These are phyloP conservation scores for Pediacus dermestoides DNA, from an alignment of 2,888 invertebrate species.

Conservation along the genomic window DNA sequence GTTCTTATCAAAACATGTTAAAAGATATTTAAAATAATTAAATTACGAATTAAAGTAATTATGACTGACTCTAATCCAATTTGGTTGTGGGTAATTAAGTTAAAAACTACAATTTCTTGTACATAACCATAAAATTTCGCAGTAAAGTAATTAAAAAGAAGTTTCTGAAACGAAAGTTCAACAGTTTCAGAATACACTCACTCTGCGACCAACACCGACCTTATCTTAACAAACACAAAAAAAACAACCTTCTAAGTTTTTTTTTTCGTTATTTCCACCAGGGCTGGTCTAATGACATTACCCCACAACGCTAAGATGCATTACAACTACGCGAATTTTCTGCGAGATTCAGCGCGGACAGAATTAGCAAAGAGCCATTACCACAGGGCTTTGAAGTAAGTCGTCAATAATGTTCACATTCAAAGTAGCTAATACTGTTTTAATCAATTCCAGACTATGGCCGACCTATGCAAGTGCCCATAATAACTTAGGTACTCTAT, in stretches of 20 bases:
- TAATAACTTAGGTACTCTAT: slow-evolving; percentile 80
- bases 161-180: slow-evolving; percentile 13
- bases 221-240: too few species aligned
- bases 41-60: too few species aligned
- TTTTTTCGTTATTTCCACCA: too few species aligned
- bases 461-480: slow-evolving; percentile 82
- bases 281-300: slow-evolving; percentile 73
- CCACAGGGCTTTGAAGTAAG: slow-evolving; percentile 73
- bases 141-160: slow-evolving; percentile 9
- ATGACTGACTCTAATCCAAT: too few species aligned
- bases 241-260: too few species aligned
- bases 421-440: slow-evolving; percentile 6
- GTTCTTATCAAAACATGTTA: too few species aligned
- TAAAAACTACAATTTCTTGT: too few species aligned
- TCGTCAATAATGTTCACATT: slow-evolving; percentile 25
- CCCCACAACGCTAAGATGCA: slow-evolving; percentile 88
- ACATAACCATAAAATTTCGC: too few species aligned
- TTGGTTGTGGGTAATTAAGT: too few species aligned
- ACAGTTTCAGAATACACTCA: slow-evolving; percentile 8
- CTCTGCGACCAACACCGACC: too few species aligned
- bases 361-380: slow-evolving; percentile 75
- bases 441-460: slow-evolving; percentile 67
- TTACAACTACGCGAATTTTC: slow-evolving; percentile 85
- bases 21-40: too few species aligned
- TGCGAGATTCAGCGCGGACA: slow-evolving; percentile 70